Evolutionary conservation across 2,888 invertebrate genomes (phyloP), one percentile per base, ranked within the genome.

Genomic region (Mycalesis mineus): DNA sequence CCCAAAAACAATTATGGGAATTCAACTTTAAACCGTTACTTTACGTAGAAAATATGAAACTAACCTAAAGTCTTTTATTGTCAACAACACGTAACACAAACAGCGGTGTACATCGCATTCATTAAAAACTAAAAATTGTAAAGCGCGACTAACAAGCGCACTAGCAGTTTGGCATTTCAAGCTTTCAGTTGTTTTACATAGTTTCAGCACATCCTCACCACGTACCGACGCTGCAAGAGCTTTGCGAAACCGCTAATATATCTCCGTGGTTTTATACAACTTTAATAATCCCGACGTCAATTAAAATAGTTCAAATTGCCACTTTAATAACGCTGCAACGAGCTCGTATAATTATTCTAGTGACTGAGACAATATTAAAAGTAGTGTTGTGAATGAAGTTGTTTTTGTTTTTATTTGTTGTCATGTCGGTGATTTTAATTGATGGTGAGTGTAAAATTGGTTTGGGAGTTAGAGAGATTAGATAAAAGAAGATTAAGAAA

Each of bases 101-200:
- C 42, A 31, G 42, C 22, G 7, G 54, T 44, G n/a, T 31, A 44
- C 13, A 44, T 37, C 13, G 28, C 15, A 33, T 47, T 47, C 47
- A 47, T 47, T 47, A 47, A 47, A 29, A 47, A 47, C 15, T 47
- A 47, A 47, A 47, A 47, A 47, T 33, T 15, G 15, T 15, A 49
- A 55, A 42, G 48, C 55, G 58, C 52, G 44, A 53, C 41, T 54
- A 61, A 60, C 51, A 63, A 58, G 54, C 57, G 52, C 57, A 41
- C 42, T 53, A 58, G 52, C 31, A 60, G 64, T 62, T 62, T 64
- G 64, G 52, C 63, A 61, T 61, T 53, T 58, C 58, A 40, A 44
- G 58, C 55, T 56, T 56, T 56, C 31, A 22, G 31, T 28, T 58
- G 65, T 65, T 68, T 67, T 65, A 68, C 65, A 66, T 68, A 68